Evolutionary conservation across 2,797 vertebrate species (phyloP), one percentile per base, ranked within the genome.

Genomic region (Alauda arvensis): DNA sequence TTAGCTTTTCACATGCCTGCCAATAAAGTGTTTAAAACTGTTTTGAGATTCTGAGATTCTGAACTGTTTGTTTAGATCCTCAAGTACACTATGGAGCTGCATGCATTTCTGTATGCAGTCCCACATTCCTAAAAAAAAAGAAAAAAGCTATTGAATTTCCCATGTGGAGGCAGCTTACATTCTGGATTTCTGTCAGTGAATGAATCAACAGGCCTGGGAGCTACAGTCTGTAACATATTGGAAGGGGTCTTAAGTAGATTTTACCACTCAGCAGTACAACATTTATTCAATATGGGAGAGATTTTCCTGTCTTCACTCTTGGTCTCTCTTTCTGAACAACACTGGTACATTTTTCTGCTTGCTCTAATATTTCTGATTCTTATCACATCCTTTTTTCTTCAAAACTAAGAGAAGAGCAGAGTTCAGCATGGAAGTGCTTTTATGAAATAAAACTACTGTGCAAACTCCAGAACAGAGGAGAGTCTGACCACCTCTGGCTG

Each of bases 241-340:
- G 46, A 77, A 70, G 19, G 19, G 34, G n/a, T 88, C 49, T 92
- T 94, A 95, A 84, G 68, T 28, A 77, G 90, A 39, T 76, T 89
- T 94, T 93, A 10, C 49, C 49, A 53, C 63, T 84, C 83, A 86
- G 34, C 56, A 76, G 34, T 56, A 63, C n/a, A 52, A 45, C 0
- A 1, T 66, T 89, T 83, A 59, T 65, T 46, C 88, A 86, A 60
- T 91, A 82, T 82, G 34, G 92, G 42, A 52, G 77, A 93, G 88
- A 93, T 94, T 91, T 92, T 89, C 60, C n/a, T 60, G 42, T 89
- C 85, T 84, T 78, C 46, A 48, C 2, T 91, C 42, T 56, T 77
- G 53, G 74, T 89, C 56, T 87, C 63, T 56, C n/a, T 42, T 31
- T 87, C 80, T 75, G 74, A 87, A 76, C 12, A 7, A 29, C 46